A percentile compares a stretch with the other conserved stretches of the same genome.
phyloP scores from a whole-genome alignment of 2,113 vertebrate species.

The Psettodes erumei region DNA sequence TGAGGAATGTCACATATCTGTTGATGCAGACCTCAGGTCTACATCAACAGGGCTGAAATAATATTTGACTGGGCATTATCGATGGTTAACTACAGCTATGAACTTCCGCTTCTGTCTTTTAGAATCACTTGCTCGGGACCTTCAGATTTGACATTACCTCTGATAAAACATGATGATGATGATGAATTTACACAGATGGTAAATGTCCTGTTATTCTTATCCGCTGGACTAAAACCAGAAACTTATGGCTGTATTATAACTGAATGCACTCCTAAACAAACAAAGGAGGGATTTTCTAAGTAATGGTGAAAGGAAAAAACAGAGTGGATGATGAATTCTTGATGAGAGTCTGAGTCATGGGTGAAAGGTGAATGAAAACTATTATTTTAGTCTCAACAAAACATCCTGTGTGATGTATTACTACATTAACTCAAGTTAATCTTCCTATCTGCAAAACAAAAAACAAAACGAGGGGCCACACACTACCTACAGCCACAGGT shows the following conservation, averaged over 20 bases:
- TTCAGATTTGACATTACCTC: background rate
- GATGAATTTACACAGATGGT: slow-evolving; percentile 3
- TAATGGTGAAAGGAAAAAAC: slow-evolving; percentile 10
- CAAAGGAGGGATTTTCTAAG: background rate
- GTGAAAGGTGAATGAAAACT: slow-evolving; percentile 12
- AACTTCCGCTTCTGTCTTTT: slow-evolving; percentile 8
- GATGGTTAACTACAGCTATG: slow-evolving; percentile 22
- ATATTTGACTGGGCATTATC: slow-evolving; percentile 22
- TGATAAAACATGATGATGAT: slow-evolving; percentile 29
- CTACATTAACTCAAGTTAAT: background rate
- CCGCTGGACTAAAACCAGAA: slow-evolving; percentile 16
- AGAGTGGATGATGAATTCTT: background rate
- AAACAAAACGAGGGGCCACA: background rate
- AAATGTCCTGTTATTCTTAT: slow-evolving; percentile 7
- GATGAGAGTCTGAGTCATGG: slow-evolving; percentile 15
- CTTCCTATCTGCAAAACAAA: background rate
- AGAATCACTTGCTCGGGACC: background rate
- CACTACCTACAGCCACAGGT: background rate
- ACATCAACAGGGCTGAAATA: slow-evolving; percentile 49
- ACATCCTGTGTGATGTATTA: background rate
- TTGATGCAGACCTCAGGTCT: slow-evolving; percentile 29
- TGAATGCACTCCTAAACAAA: slow-evolving; percentile 34
- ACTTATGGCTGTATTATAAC: background rate
- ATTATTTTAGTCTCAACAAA: background rate
- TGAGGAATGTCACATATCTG: slow-evolving; percentile 37